Percentiles rank a stretch among this genome's conserved stretches.
phyloP scores from a whole-genome alignment of 1,140 invertebrate species.

The Myzus persicae region DNA sequence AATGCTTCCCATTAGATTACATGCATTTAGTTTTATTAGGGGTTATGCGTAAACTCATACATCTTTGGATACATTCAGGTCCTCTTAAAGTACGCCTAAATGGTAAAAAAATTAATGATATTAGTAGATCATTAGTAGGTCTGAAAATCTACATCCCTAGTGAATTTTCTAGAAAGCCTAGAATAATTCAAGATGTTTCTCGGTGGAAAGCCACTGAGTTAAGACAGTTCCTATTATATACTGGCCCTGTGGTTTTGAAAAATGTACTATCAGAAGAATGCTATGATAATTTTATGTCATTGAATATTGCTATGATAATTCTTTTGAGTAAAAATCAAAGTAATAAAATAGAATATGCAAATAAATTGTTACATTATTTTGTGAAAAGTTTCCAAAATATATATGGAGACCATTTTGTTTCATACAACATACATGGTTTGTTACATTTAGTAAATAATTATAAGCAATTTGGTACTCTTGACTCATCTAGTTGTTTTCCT shows the following conservation, averaged over 20 bases:
- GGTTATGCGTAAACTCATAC: neutral
- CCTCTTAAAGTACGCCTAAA: neutral
- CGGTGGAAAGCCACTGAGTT: neutral
- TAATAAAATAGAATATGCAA: no score
- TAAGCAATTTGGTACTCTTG: no score
- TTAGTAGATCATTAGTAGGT: neutral
- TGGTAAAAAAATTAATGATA: neutral
- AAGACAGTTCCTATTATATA: neutral
- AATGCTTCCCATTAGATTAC: neutral
- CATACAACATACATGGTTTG: no score
- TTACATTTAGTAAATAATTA: no score
- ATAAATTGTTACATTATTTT: no score
- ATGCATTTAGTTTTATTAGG: neutral
- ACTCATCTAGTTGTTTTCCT: no score
- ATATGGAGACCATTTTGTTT: no score
- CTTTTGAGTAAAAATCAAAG: no score
- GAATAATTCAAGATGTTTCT: neutral
- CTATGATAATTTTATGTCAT: neutral
- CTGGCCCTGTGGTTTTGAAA: neutral
- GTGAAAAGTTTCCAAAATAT: no score
- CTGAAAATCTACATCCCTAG: neutral
- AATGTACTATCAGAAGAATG: neutral
- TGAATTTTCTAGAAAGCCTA: constrained; percentile 21
- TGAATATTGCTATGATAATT: no score
- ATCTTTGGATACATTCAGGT: neutral